These are phyloP conservation scores for Ramphastos sulfuratus DNA, from an alignment of 2,113 vertebrate species.

Conservation along the genomic window DNA sequence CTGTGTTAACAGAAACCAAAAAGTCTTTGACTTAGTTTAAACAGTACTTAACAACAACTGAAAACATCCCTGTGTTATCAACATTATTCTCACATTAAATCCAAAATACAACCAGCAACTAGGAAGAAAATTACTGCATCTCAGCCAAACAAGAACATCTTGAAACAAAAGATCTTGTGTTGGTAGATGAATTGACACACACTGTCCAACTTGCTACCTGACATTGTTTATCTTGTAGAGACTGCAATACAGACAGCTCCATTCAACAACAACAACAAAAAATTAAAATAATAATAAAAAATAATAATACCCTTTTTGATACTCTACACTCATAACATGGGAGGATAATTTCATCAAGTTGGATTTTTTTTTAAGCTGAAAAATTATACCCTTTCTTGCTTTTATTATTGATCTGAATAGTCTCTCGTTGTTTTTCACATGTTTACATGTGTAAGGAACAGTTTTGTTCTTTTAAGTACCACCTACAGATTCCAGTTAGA, in stretches of 20 bases:
- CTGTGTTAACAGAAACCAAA: background rate
- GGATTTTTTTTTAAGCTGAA: background rate
- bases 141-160: background rate
- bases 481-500: background rate
- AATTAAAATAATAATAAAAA: background rate
- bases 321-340: background rate
- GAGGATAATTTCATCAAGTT: background rate
- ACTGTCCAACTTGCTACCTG: background rate
- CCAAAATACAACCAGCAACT: background rate
- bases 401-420: background rate
- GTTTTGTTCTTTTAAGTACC: background rate
- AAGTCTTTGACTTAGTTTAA: background rate
- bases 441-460: background rate
- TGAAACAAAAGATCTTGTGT: background rate
- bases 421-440: background rate
- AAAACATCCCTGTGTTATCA: background rate
- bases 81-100: background rate
- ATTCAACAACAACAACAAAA: background rate
- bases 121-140: background rate
- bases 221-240: background rate
- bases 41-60: background rate
- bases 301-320: fast-evolving
- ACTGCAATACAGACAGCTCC: background rate
- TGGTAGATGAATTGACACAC: background rate
- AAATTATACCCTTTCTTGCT: background rate